Percentiles rank a stretch among this genome's conserved stretches.
phyloP scores from a whole-genome alignment of 2,113 vertebrate genomes.

The Callocephalon fimbriatum region DNA sequence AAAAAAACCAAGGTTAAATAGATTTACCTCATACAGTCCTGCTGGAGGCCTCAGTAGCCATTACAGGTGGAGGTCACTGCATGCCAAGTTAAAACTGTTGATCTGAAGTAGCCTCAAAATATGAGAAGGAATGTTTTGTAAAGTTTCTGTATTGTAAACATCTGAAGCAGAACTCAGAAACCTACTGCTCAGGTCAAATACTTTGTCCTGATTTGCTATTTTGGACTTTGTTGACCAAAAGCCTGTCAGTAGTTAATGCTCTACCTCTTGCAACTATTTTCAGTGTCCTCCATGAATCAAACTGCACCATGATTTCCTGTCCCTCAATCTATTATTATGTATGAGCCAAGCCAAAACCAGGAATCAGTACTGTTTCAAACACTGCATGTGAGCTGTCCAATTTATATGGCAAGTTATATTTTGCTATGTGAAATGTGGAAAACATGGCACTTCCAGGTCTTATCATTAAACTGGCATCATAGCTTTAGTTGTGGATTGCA shows the following conservation, averaged over 20 bases:
- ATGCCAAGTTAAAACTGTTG: not conserved
- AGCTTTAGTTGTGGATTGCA: not conserved
- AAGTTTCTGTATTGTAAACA: not conserved
- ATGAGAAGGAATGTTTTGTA: not conserved
- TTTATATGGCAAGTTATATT: not conserved
- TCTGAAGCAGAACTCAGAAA: not conserved
- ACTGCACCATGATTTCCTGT: not conserved
- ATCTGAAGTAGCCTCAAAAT: not conserved
- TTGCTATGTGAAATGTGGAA: not conserved
- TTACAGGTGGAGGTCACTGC: not conserved
- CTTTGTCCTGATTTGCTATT: accelerated
- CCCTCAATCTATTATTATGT: not conserved
- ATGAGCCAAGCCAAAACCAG: not conserved
- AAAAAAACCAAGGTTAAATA: not conserved
- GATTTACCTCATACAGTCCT: not conserved
- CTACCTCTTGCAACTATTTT: not conserved
- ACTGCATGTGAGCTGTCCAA: not conserved
- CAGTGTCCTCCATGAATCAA: not conserved
- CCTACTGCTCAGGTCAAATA: not conserved
- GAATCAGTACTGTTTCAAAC: not conserved
- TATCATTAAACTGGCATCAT: not conserved
- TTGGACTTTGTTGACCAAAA: not conserved
- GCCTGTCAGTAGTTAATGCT: not conserved
- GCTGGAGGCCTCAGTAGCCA: not conserved
- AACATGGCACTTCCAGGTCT: not conserved